Evolutionary conservation across 1,140 invertebrate species (phyloP), one percentile per base, ranked within the genome.

Genomic region (Drosophila elegans): DNA sequence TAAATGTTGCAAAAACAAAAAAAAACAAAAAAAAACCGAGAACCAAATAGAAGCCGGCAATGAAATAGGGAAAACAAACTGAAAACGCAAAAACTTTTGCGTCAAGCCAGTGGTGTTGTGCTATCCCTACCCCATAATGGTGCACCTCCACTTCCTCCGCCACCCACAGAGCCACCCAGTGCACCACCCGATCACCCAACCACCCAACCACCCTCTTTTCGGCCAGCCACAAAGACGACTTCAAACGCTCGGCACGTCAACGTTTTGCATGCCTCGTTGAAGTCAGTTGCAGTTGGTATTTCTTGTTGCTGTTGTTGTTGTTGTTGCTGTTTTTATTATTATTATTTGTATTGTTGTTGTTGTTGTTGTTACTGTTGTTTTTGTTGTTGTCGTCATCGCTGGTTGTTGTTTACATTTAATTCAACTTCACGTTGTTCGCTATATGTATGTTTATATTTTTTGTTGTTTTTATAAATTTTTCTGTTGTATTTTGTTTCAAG

Each of bases 231-330:
- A 86, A 86, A 89, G 83, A 83, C 79, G 83, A 88, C 83, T 88
- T 88, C 83, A 88, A 88, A 88, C 71, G 77, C 62, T 68, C 72
- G 76, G 74, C 82, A 86, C 69, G 79, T 88, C 83, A 88, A 82
- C 83, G 84, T 88, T 88, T 86, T 88, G 84, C 83, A 88, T 89
- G 83, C 84, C 83, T 89, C 84, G 83, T 89, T 88, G 83, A 77
- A 83, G 83, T 80, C 84, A 64, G 82, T 79, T 42, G 66, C 57
- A 72, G 66, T 67, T 82, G 44, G 42, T 39, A 49, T 54, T 52
- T 69, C 39, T 67, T 48, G 52, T 67, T 81, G 48, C 53, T 61
- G 44, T 41, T 71, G 39, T 52, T 62, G 54, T 51, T 74, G 39
- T 41, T 77, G n/a, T 66, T n/a, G n/a, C n/a, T n/a, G n/a, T 1